Percentiles rank a stretch among this genome's conserved stretches.
Conservation (phyloP, 2,797 vertebrate genomes). For the Eremophila alpestris region DNA sequence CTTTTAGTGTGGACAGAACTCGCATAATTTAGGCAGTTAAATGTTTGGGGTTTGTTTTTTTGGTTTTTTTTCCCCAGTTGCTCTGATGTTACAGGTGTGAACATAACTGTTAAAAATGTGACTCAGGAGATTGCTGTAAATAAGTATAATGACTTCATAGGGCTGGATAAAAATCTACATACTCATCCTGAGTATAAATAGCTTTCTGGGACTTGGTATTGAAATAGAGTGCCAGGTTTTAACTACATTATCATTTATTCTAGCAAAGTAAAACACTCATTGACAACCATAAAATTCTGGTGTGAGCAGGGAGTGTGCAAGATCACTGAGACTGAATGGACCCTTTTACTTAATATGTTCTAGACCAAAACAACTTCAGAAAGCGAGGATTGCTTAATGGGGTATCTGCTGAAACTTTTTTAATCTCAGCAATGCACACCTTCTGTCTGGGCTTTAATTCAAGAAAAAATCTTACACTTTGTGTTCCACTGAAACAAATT, state of each 20-base stretch:
- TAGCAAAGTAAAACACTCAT: neutral
- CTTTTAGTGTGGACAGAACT: neutral
- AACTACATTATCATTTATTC: neutral
- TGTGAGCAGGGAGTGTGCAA: neutral
- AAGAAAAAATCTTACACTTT: neutral
- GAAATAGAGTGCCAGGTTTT: neutral
- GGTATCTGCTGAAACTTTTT: neutral
- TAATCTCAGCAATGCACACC: neutral
- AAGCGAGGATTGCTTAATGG: neutral
- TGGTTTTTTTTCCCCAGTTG: accelerated
- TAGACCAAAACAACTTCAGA: neutral
- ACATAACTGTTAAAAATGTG: neutral
- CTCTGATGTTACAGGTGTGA: neutral
- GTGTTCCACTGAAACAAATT: neutral
- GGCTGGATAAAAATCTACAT: neutral
- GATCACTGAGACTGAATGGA: neutral
- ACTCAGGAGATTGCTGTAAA: neutral
- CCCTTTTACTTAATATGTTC: neutral
- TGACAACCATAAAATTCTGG: neutral
- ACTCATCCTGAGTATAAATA: neutral
- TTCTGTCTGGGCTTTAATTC: neutral
- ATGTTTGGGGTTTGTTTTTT: neutral
- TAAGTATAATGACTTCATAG: neutral
- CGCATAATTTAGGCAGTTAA: neutral
- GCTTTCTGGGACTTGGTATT: neutral